Base-by-base conservation (phyloP, 2,888 invertebrate species). In the Corythucha ciliata region DNA sequence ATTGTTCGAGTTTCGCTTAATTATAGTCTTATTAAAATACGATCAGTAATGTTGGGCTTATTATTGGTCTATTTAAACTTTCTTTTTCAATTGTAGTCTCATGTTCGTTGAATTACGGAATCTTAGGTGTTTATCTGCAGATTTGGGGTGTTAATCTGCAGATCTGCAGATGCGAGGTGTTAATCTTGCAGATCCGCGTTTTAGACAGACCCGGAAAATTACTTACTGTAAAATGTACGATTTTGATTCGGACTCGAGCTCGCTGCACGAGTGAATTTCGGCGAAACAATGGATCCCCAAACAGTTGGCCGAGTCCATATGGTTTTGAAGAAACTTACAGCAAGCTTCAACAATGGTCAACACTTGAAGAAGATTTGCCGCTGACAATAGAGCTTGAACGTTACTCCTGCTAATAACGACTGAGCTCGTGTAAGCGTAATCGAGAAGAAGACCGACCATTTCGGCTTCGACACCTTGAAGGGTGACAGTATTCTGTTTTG, bases 231-330 rank as follows among this genome's bases (percentile, higher is more conserved):
- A 61, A 16, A 70, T 67, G 57, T 65, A 71, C 37, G 65, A 62
- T 56, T 69, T 68, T 3, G 73, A 69, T 56, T 67, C 68, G 12
- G 65, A 61, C 53, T 67, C 67, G n/a, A 74, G 64, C 29, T 68
- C 67, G 14, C 61, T 62, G 58, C 73, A 73, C 25, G 69, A 67
- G 61, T 72, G 72, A 16, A 69, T 63, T 54, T 72, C 70, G 20
- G 73, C 71, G 60, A 74, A 70, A 56, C 71, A 70, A 63, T 72
- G 72, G 41, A 73, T 71, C 4, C 72, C 72, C 20, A 74, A 61
- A 59, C 72, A 72, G 61, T 74, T 74, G 8, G 64, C 62, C 18
- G 66, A 65, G 57, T 71, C 70, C 68, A 72, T 71, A 59, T 71
- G 68, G 36, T 64, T 60, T 53, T 69, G 67, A 50, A 71, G 60